Evolutionary conservation across 2,888 invertebrate species (phyloP).

Genomic region (Pseudococcus viburni): DNA sequence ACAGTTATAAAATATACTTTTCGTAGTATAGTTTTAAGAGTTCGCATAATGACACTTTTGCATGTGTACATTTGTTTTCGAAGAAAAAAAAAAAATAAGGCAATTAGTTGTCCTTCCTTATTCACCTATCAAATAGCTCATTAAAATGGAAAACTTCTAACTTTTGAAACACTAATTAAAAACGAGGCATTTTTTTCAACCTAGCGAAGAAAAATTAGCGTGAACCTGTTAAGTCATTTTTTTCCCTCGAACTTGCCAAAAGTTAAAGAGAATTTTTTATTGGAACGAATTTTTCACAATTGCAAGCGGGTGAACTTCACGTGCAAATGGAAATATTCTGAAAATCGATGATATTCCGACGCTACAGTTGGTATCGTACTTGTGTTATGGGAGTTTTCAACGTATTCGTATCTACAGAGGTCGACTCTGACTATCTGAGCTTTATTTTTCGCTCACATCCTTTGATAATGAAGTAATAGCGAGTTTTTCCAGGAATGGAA

Average conservation of each 20-base stretch:
- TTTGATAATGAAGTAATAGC: no score
- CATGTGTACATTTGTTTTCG: slow-evolving; percentile 6
- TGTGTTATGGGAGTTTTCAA: no score
- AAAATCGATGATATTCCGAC: no score
- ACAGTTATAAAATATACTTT: not conserved
- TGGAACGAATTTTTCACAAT: not conserved
- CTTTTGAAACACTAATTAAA: slow-evolving; percentile 22
- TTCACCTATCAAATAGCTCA: slow-evolving; percentile 23
- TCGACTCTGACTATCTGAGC: no score
- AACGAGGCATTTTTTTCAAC: slow-evolving; percentile 4
- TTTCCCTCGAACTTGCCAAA: not conserved
- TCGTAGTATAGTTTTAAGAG: not conserved
- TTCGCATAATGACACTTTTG: slow-evolving; percentile 10
- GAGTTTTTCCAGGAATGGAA: no score
- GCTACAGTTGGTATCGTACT: no score
- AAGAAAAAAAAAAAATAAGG: not conserved
- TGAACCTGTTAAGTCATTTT: slow-evolving; percentile 11
- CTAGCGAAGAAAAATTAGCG: not conserved
- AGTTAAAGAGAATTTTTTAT: not conserved
- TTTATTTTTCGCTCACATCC: no score
- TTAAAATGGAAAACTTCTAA: slow-evolving; percentile 20
- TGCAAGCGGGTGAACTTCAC: not conserved
- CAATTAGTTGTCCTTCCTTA: slow-evolving; percentile 19
- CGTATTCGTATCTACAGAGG: no score
- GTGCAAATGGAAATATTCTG: no score